These are phyloP conservation scores for Petrolisthes manimaculis DNA, from an alignment of 2,888 invertebrate species.

Conservation along the genomic window DNA sequence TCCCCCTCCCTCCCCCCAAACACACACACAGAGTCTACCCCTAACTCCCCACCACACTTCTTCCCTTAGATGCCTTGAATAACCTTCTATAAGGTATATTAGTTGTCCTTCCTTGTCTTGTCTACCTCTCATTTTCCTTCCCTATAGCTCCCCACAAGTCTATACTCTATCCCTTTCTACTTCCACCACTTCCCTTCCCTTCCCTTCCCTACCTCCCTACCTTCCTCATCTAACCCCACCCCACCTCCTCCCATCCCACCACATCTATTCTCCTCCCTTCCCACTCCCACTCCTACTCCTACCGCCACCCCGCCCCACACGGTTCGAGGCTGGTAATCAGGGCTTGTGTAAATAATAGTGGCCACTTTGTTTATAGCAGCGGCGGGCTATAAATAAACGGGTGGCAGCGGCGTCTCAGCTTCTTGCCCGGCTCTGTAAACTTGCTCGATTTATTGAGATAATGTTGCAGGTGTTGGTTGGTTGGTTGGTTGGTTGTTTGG, in stretches of 20 bases:
- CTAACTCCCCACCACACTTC: background rate
- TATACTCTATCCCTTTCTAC: background rate
- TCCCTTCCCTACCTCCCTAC: background rate
- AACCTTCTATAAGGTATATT: background rate
- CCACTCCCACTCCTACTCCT: background rate
- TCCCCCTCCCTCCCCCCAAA: conserved; percentile 7
- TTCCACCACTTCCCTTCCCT: background rate
- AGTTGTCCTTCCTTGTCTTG: too few species aligned
- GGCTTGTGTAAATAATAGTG: background rate
- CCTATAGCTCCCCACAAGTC: background rate
- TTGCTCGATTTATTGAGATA: background rate
- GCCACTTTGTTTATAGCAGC: background rate
- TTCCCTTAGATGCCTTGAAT: background rate
- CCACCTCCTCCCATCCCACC: background rate
- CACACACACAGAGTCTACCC: background rate
- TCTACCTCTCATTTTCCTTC: background rate
- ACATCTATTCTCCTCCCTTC: background rate
- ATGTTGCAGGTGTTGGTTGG: background rate
- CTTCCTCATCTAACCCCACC: background rate
- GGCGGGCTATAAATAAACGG: background rate
- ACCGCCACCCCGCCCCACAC: background rate
- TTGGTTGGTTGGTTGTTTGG: background rate
- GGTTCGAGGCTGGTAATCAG: background rate
- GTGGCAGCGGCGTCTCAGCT: background rate
- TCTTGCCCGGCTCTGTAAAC: background rate